These are phyloP conservation scores for Procavia capensis DNA, from an alignment of 2,113 vertebrate species.

Conservation along the genomic window DNA sequence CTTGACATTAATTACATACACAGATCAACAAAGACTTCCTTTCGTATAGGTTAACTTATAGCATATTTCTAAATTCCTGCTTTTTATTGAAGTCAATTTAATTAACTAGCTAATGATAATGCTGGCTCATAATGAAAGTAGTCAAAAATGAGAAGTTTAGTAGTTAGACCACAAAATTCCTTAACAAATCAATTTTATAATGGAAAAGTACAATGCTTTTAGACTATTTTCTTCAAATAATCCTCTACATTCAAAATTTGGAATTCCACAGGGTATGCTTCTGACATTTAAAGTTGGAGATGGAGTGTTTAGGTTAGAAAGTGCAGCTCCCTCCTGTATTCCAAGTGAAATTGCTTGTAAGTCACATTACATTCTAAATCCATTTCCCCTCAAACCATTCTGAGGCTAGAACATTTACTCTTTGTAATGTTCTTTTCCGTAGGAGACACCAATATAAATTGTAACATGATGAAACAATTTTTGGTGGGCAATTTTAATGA, in stretches of 20 bases:
- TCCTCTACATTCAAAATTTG: slow-evolving; percentile 81
- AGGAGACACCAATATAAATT: slow-evolving; percentile 70
- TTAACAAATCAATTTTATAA: slow-evolving; percentile 86
- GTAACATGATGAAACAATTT: slow-evolving; percentile 79
- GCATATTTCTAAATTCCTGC: slow-evolving; percentile 86
- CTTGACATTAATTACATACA: slow-evolving; percentile 84
- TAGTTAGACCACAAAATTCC: slow-evolving; percentile 86
- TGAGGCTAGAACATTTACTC: slow-evolving; percentile 69
- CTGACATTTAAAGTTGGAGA: slow-evolving; percentile 82
- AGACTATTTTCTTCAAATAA: slow-evolving; percentile 82
- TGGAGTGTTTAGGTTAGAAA: slow-evolving; percentile 81
- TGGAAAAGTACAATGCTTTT: slow-evolving; percentile 77
- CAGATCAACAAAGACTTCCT: slow-evolving; percentile 86
- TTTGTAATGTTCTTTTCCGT: slow-evolving; percentile 61
- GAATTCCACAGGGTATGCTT: slow-evolving; percentile 83
- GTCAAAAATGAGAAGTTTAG: slow-evolving; percentile 86
- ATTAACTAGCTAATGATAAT: slow-evolving; percentile 88
- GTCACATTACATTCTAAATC: slow-evolving; percentile 70
- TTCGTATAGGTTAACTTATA: slow-evolving; percentile 85
- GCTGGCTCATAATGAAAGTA: slow-evolving; percentile 87
- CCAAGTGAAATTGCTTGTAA: slow-evolving; percentile 74
- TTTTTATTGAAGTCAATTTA: slow-evolving; percentile 87
- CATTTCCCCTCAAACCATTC: slow-evolving; percentile 68
- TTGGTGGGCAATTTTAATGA: slow-evolving; percentile 77
- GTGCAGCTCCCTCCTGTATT: slow-evolving; percentile 64